Percentiles rank a stretch among this genome's conserved stretches.
Evolutionary conservation across 2,888 invertebrate species (phyloP).

Genomic region (Neoscelio sp.): DNA sequence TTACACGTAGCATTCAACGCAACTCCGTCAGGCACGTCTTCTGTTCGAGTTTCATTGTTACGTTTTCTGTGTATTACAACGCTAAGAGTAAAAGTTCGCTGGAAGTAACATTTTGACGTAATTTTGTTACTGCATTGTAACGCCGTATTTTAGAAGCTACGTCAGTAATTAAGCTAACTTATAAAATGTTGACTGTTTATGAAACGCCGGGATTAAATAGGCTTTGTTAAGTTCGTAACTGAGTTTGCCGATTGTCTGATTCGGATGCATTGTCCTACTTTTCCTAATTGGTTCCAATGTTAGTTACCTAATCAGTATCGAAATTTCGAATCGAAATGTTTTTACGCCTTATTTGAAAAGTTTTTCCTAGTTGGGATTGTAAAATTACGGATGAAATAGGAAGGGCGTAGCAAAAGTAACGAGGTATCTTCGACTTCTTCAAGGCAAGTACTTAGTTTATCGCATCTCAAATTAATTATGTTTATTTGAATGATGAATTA

Average conservation of each 20-base stretch:
- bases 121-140: slow-evolving; percentile 25
- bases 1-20: slow-evolving; percentile 25
- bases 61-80: slow-evolving; percentile 17
- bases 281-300: too few relatives aligned
- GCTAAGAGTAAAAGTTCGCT: slow-evolving; percentile 35
- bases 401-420: too few relatives aligned
- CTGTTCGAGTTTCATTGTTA: slow-evolving; percentile 34
- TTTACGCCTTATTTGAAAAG: too few relatives aligned
- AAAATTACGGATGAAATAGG: too few relatives aligned
- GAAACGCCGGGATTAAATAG: slow-evolving; percentile 16
- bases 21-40: slow-evolving; percentile 30
- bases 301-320: too few relatives aligned
- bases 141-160: neutral
- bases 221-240: slow-evolving; percentile 36
- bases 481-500: too few relatives aligned
- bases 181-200: slow-evolving; percentile 30
- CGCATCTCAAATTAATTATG: too few relatives aligned
- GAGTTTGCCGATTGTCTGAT: slow-evolving; percentile 25
- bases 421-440: too few relatives aligned
- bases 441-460: too few relatives aligned
- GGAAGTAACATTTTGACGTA: slow-evolving; percentile 16
- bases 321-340: too few relatives aligned
- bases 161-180: slow-evolving; percentile 34
- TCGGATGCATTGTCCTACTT: slow-evolving; percentile 4
- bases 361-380: too few relatives aligned